Conservation (phyloP, 2,113 vertebrate genomes). For the Pogonocichla stellata region DNA sequence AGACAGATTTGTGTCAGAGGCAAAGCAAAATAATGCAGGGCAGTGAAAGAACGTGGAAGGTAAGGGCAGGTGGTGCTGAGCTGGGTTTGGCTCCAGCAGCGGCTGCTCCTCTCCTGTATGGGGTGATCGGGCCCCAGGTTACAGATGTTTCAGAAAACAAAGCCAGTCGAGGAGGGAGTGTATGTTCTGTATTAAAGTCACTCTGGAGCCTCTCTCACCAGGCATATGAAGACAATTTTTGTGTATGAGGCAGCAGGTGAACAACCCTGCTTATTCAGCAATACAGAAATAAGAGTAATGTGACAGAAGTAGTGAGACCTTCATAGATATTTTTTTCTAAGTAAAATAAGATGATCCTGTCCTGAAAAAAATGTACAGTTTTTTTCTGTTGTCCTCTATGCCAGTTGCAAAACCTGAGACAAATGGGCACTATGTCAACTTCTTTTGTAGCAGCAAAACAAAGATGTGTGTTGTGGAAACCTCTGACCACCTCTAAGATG, state of each 20-base stretch:
- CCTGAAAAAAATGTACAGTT: background rate
- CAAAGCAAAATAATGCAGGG: background rate
- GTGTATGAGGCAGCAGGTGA: background rate
- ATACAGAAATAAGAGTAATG: background rate
- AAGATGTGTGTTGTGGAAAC: background rate
- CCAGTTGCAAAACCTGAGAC: background rate
- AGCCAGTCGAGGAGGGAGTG: background rate
- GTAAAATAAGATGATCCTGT: background rate
- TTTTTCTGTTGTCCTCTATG: background rate
- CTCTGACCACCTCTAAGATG: background rate
- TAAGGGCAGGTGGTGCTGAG: background rate
- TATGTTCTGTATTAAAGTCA: background rate
- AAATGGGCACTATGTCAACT: background rate
- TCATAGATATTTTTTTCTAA: background rate
- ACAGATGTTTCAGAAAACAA: slow-evolving; percentile 37
- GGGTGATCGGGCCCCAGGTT: background rate
- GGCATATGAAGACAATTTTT: slow-evolving; percentile 15
- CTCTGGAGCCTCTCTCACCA: background rate
- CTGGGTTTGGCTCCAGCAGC: background rate
- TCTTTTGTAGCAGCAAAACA: background rate
- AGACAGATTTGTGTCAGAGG: background rate
- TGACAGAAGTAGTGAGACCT: background rate
- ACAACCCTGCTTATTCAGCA: slow-evolving; percentile 5
- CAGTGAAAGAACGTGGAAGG: background rate
- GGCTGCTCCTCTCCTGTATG: background rate